These are phyloP conservation scores for Xylota sylvarum DNA, from an alignment of 2,888 invertebrate species.

Conservation along the genomic window DNA sequence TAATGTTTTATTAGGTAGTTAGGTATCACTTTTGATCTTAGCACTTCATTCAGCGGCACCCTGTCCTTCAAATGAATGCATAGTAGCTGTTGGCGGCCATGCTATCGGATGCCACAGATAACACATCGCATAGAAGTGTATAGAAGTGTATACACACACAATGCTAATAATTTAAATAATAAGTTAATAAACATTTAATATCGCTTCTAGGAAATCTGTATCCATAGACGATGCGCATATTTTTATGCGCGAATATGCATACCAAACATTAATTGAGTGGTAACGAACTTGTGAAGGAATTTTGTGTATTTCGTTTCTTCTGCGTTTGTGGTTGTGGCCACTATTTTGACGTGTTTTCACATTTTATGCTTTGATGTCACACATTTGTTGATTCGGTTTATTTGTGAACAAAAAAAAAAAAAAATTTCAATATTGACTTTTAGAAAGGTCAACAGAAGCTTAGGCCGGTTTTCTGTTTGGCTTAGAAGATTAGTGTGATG, in stretches of 20 bases:
- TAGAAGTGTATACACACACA: conserved; percentile 7
- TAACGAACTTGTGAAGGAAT: conserved; percentile 47
- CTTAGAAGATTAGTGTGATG: conserved; percentile 8
- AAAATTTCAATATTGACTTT: conserved; percentile 40
- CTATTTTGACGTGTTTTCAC: conserved; percentile 20
- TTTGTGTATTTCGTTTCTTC: background rate
- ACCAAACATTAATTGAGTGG: conserved; percentile 13
- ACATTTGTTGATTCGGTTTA: conserved; percentile 29
- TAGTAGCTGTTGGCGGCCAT: conserved; percentile 31
- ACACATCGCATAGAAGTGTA: conserved; percentile 22
- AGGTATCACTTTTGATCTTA: conserved; percentile 6
- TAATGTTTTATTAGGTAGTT: background rate
- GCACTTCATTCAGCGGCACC: conserved; percentile 54
- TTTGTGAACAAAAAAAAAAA: conserved; percentile 15
- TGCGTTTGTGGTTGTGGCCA: background rate
- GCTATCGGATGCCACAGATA: conserved; percentile 47
- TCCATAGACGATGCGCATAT: conserved; percentile 9
- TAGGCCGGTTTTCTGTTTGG: conserved; percentile 33
- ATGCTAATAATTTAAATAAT: conserved; percentile 61
- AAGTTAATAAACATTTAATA: conserved; percentile 64
- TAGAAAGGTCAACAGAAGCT: conserved; percentile 57
- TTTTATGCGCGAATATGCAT: conserved; percentile 22
- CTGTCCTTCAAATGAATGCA: conserved; percentile 60
- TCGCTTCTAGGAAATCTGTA: conserved; percentile 61
- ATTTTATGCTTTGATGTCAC: conserved; percentile 12